These are phyloP conservation scores for Drosophila nr. perissopoda DNA, from an alignment of 2,888 invertebrate species.

Conservation along the genomic window DNA sequence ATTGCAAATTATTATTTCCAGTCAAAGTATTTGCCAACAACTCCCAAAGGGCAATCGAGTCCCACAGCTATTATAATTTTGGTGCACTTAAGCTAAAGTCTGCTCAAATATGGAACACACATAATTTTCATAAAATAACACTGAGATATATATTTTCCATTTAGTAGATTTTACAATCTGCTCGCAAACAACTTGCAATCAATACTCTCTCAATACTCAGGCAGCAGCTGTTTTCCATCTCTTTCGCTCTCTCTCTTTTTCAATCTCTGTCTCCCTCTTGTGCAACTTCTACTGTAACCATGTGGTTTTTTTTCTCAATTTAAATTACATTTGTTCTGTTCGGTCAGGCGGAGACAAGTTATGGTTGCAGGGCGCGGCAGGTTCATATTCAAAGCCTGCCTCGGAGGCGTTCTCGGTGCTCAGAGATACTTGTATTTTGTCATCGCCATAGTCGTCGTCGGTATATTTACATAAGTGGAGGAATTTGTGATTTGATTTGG, in stretches of 20 bases:
- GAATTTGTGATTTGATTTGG: slow-evolving; percentile 45
- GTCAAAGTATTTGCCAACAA: neutral
- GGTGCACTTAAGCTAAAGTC: neutral
- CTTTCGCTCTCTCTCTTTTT: neutral
- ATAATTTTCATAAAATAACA: neutral
- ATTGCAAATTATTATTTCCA: neutral
- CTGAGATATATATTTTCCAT: too few relatives aligned
- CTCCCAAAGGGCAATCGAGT: neutral
- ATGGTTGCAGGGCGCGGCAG: slow-evolving; percentile 32
- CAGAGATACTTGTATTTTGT: slow-evolving; percentile 6
- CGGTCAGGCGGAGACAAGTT: slow-evolving; percentile 27
- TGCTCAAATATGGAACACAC: neutral
- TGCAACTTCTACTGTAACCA: neutral
- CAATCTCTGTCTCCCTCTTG: neutral
- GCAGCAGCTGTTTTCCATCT: neutral
- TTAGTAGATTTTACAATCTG: slow-evolving; percentile 1
- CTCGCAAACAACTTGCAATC: slow-evolving; percentile 34
- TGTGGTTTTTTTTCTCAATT: slow-evolving; percentile 47
- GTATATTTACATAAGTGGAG: slow-evolving; percentile 63
- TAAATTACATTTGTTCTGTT: slow-evolving; percentile 57
- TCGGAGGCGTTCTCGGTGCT: slow-evolving; percentile 29
- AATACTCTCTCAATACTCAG: slow-evolving; percentile 37
- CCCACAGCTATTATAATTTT: slow-evolving; percentile 2
- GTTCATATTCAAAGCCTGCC: slow-evolving; percentile 16
- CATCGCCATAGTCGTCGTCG: slow-evolving; percentile 14